A percentile compares a stretch with the other conserved stretches of the same genome.
Evolutionary conservation across 2,113 vertebrate genomes (phyloP).

Genomic region (Symphodus melops): DNA sequence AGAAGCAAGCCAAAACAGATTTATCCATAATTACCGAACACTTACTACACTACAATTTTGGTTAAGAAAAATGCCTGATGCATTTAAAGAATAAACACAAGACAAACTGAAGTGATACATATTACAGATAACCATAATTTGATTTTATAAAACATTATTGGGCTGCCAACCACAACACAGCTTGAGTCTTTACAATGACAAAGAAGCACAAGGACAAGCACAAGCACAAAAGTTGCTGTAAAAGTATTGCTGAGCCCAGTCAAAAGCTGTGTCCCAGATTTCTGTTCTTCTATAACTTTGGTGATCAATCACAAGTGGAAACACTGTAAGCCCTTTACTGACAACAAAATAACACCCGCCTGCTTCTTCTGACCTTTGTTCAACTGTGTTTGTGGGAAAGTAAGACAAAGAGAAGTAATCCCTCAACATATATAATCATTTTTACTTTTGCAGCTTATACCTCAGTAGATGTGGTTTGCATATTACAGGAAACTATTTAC

Average conservation of each 20-base stretch:
- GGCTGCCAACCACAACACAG: not conserved
- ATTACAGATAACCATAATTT: not conserved
- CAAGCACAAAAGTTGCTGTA: conserved; percentile 14
- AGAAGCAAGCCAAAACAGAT: too few relatives aligned
- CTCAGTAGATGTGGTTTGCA: not conserved
- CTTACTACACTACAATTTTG: too few relatives aligned
- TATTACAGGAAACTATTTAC: not conserved
- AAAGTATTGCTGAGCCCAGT: conserved; percentile 8
- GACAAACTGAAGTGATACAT: not conserved
- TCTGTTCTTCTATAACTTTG: conserved; percentile 46
- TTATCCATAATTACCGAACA: too few relatives aligned
- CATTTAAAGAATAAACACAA: not conserved
- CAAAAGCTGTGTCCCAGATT: conserved; percentile 48
- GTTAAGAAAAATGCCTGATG: not conserved
- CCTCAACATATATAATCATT: not conserved
- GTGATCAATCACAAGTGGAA: conserved; percentile 59
- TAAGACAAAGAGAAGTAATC: not conserved
- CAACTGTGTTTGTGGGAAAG: conserved; percentile 42
- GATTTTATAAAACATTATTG: not conserved
- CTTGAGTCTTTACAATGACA: not conserved
- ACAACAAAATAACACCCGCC: conserved; percentile 47
- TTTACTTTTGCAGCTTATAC: conserved; percentile 7
- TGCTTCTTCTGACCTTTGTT: conserved; percentile 50
- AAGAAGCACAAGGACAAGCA: conserved; percentile 32
- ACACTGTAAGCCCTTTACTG: conserved; percentile 40